Conservation (phyloP, 2,797 vertebrate species). For the Linurgus olivaceus region DNA sequence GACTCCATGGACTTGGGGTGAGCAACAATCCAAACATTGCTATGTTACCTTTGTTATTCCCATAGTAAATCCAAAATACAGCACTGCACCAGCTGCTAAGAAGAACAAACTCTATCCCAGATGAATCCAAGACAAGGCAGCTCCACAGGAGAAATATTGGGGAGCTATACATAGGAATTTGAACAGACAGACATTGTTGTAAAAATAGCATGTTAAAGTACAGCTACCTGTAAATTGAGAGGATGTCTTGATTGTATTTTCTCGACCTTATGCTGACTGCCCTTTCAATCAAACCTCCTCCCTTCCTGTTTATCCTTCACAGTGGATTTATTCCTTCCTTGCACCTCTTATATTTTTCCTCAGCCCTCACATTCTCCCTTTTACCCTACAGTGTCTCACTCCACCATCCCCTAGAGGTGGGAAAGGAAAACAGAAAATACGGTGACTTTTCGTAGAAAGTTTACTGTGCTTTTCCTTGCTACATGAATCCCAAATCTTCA, state of each 20-base stretch:
- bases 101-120: fast-evolving
- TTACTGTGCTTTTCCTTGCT: not conserved
- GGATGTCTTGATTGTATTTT: not conserved
- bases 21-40: not conserved
- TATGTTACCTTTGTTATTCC: not conserved
- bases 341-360: not conserved
- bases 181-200: not conserved
- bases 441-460: not conserved
- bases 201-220: not conserved
- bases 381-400: not conserved
- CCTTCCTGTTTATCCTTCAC: not conserved
- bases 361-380: not conserved
- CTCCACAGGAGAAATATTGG: not conserved
- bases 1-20: not conserved
- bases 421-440: not conserved
- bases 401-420: not conserved
- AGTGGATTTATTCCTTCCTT: not conserved
- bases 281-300: not conserved
- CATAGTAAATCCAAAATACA: not conserved
- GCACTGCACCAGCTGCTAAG: not conserved
- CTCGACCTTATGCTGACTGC: not conserved
- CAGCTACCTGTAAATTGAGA: not conserved
- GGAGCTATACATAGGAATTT: not conserved
- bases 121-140: not conserved
- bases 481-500: not conserved